Base-by-base conservation (phyloP, 2,888 invertebrate species). In the Lasioglossum zephyrum region DNA sequence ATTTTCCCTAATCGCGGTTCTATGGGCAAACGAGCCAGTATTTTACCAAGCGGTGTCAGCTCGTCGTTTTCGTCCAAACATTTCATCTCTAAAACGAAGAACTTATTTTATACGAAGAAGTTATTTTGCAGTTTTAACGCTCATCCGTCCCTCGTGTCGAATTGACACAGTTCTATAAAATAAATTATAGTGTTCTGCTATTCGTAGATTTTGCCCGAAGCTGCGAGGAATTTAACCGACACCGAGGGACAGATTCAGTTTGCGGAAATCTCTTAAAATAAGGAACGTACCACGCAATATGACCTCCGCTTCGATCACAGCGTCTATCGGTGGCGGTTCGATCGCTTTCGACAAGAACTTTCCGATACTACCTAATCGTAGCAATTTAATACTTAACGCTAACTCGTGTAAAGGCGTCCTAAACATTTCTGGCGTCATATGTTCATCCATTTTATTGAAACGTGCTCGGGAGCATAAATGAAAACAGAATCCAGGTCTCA, bases 271-370 rank as follows among this genome's bases (percentile, higher is more conserved):
- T 41, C 26, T 70, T 53, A 18, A 53, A 26, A 41, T 70, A 66
- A 26, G 22, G 47, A n/a, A 86, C 66, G 53, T 92, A 96, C 96
- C 96, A 93, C 95, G 94, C 3, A 97, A 94, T 86, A 96, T 94
- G 69, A 98, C 99, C 95, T 99, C 99, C 0, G 99, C 99, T 95
- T 99, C 99, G 91, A 99, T 99, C 22, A 99, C 99, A 47, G 99
- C 99, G 95, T 99, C 99, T 87, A 99, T 96, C 26, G 99, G 99
- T 63, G 99, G 99, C 0, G 99, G 99, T 94, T 99, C 99, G 39
- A 99, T 97, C 0, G 98, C 98, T 95, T 99, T 99, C 39, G 98
- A 98, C 83, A 99, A 96, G 95, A 99, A 99, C 94, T 98, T 98
- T 0, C 98, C 98, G 93, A 99, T 99, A 41, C 97, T 97, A 77